These are phyloP conservation scores for Tenthredo scrophulariae DNA, from an alignment of 2,888 invertebrate genomes.

Conservation along the genomic window DNA sequence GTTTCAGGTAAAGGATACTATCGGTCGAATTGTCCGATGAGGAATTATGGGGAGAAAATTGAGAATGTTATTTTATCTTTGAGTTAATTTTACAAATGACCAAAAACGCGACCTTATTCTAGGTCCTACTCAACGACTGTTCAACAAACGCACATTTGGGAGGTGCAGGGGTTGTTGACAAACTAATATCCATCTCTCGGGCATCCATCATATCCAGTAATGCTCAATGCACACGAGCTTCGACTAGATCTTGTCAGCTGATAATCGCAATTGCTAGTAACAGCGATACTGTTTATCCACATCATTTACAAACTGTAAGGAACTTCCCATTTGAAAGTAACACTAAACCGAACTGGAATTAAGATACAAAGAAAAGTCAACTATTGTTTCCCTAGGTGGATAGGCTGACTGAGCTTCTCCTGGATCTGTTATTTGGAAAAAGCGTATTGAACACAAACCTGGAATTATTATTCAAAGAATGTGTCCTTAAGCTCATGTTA, in stretches of 20 bases:
- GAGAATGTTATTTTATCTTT: background rate
- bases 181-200: slow-evolving; percentile 74
- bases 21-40: background rate
- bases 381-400: slow-evolving; percentile 68
- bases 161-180: slow-evolving; percentile 75
- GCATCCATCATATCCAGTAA: slow-evolving; percentile 76
- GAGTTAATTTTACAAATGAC: background rate
- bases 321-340: slow-evolving; percentile 6
- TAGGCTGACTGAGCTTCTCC: slow-evolving; percentile 73
- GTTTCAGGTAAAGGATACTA: slow-evolving; percentile 70
- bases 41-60: background rate
- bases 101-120: background rate
- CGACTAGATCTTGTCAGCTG: slow-evolving; percentile 75
- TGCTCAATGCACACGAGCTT: slow-evolving; percentile 75
- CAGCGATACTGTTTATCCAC: slow-evolving; percentile 73
- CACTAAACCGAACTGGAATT: background rate
- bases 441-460: slow-evolving; percentile 75
- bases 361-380: background rate
- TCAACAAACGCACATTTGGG: slow-evolving; percentile 72
- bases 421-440: slow-evolving; percentile 73
- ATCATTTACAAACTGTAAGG: slow-evolving; percentile 74
- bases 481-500: slow-evolving; percentile 75
- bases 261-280: slow-evolving; percentile 76
- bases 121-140: slow-evolving; percentile 76
- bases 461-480: slow-evolving; percentile 74